Evolutionary conservation across 1,140 invertebrate species (phyloP), one percentile per base, ranked within the genome.

Genomic region (Dendrolimus punctatus): DNA sequence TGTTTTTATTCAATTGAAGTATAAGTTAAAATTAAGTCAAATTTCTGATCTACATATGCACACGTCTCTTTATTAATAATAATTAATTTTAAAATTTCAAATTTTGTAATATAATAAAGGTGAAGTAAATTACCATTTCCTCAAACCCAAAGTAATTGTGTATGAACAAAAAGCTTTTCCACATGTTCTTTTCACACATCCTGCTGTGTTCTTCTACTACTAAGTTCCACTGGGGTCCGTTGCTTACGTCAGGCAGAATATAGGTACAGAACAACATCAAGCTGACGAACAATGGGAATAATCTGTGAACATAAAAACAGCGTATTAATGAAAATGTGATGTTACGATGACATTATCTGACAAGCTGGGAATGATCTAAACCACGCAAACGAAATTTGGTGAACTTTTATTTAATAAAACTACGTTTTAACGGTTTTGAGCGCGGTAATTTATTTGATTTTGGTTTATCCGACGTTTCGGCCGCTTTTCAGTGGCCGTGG

Each of bases 181-280:
- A 91, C 90, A 90, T 90, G 62, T 89, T 85, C 57, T 85, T 81
- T 66, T 90, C 88, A 67, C 90, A 91, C 42, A 91, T 84, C 48
- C 88, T 74, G 39, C 90, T 88, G 66, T 92, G 90, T 60, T 91
- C 89, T 9, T 87, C 88, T 0, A 91, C 87, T 4, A 91, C 90
- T 5, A 90, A 68, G 64, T 89, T 89, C 91, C 91, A 92, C 64
- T 90, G 85, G 5, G 91, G 91, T 6, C 91, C 91, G 39, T 81
- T 87, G 59, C 88, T 89, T 4, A 91, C 49, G 63, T 87, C 88
- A 2, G 91, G 91, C 39, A 92, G 72, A 42, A 92, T 85, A 61
- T 91, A 91, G 0, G 91, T 92, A 60, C 90, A 91, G 76, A 92
- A 92, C 45, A 91, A 62, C 73, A 92, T 91, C 37, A 92, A 53